Base-by-base conservation (phyloP, 2,113 vertebrate genomes). In the Camelus dromedarius region DNA sequence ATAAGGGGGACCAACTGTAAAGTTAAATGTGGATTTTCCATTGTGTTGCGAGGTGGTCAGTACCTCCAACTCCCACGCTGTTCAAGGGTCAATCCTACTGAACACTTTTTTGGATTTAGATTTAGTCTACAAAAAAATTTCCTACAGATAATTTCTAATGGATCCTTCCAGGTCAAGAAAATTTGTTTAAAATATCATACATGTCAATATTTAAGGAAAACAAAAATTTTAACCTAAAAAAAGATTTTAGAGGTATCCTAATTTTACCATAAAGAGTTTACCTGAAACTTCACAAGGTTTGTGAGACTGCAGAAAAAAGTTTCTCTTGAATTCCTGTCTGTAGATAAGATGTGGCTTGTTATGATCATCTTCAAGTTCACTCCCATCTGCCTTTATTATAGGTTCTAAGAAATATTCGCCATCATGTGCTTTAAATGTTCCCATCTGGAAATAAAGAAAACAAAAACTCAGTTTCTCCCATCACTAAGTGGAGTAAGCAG, bases 351-450 rank as follows among this genome's bases (percentile, higher is more conserved):
- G 99, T 81, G 99, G 99, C 98, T 99, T 99, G 98, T 99, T 99
- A 98, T 99, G 99, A 70, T 99, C 99, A 89, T 99, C 99, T 48
- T 99, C 99, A n/a, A 99, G 98, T 92, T 99, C 99, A 85, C 98
- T 97, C 92, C 99, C 99, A 87, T 98, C 99, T 0, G 97, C 93
- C 72, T 98, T 98, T 98, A 99, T 97, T 97, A 99, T 97, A 70
- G 99, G 99, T 97, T 99, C 99, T 98, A 99, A 97, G 98, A 99
- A 99, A 98, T 99, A 99, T 97, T 99, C 99, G 19, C 99, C 99
- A 52, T 99, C 98, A n/a, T 99, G 98, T 26, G 99, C 98, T 32
- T 98, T 99, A 98, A 98, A 98, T 56, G 97, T 97, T 83, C 97
- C 97, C 93, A 97, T 97, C 97, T 98, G 89, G 80, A 97, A 99